Evolutionary conservation across 1,140 invertebrate species (phyloP), one percentile per base, ranked within the genome.

Genomic region (Onthophagus taurus): DNA sequence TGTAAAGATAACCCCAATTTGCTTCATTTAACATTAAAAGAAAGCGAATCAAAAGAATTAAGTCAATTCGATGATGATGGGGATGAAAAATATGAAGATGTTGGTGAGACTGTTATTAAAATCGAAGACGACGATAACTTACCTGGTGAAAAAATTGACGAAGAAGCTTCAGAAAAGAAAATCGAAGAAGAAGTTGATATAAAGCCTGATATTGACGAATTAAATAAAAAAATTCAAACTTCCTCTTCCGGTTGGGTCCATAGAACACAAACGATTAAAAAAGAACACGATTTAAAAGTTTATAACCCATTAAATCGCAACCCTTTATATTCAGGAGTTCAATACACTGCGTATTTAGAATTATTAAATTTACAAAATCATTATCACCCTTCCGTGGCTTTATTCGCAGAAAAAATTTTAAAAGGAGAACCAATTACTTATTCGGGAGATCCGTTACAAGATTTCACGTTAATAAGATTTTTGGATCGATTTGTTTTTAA

Each of bases 401-500:
- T 96, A 24, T 98, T 94, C 72, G 89, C 91, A 1, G 71, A 77
- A 26, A 83, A 80, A 43, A 37, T 35, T 16, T 33, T 63, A 61
- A 11, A 54, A 83, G 81, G 76, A 21, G 71, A 78, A 64, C 53
- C 68, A 38, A 84, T 97, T 21, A 72, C 78, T 17, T 97, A 97
- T 59, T 75, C 77, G 41, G 93, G 95, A 0, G 90, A 98, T 70
- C 93, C 94, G 0, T 64, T 97, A 0, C 76, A 87, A 58, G 94
- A 98, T 68, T 92, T 97, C 58, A 85, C 83, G 0, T 64, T 89
- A 1, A 83, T 89, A 17, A 70, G 88, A 45, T 98, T 97, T 60
- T 67, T 97, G 8, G 93, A 98, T 60, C 73, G 92, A 43, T 97
- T 96, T 65, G 89, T 91, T 2, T 97, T 91, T 58, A 90, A 94